phyloP scores from a whole-genome alignment of 2,888 invertebrate species.

The Nycteola revayana region DNA sequence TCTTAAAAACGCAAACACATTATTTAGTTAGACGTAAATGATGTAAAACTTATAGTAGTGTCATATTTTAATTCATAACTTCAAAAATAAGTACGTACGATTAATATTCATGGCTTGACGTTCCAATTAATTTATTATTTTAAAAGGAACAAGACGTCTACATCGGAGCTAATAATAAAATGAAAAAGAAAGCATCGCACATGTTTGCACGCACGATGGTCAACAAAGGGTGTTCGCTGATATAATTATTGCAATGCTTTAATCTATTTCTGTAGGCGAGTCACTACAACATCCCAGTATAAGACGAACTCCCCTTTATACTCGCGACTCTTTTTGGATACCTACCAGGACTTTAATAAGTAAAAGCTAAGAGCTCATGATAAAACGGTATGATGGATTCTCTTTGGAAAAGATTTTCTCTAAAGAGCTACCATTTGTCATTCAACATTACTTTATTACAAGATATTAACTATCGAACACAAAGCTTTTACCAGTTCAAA shows the following conservation, averaged over 20 bases:
- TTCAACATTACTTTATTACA: conserved; percentile 37
- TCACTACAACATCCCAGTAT: conserved; percentile 51
- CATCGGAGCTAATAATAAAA: conserved; percentile 14
- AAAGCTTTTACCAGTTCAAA: conserved; percentile 4
- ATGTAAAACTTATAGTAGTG: conserved; percentile 29
- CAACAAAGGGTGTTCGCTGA: conserved; percentile 72
- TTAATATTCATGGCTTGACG: conserved; percentile 13
- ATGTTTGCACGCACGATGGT: conserved; percentile 48
- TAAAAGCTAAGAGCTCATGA: conserved; percentile 41
- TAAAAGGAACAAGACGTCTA: too few species aligned
- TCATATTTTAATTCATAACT: conserved; percentile 40
- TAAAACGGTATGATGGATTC: conserved; percentile 44
- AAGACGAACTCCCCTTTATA: conserved; percentile 39
- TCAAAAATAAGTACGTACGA: background rate
- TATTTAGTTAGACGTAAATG: conserved; percentile 4
- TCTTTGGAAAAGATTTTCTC: conserved; percentile 56
- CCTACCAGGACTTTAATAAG: conserved; percentile 38
- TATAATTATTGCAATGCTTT: conserved; percentile 75
- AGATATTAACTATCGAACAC: conserved; percentile 15
- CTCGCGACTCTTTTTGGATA: conserved; percentile 38
- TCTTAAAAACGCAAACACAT: conserved; percentile 21
- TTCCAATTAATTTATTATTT: conserved; percentile 7
- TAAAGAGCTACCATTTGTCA: conserved; percentile 49
- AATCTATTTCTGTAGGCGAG: conserved; percentile 70
- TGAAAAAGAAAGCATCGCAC: conserved; percentile 43